These are phyloP conservation scores for Sus cebifrons DNA, from an alignment of 2,797 vertebrate genomes.

Conservation along the genomic window DNA sequence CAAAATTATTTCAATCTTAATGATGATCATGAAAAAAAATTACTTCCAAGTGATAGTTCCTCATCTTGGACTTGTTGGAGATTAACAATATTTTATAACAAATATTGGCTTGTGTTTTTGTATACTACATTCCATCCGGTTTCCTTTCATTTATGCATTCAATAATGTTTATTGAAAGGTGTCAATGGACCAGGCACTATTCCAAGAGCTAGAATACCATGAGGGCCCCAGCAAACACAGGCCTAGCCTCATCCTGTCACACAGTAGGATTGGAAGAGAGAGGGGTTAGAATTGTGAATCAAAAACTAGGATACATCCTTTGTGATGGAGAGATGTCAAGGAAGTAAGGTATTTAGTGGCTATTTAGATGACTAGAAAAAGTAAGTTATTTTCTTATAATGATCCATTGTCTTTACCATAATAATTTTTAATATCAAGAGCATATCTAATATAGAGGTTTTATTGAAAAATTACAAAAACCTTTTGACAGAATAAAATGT, in stretches of 20 bases:
- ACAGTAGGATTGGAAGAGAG: neutral
- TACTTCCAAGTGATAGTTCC: neutral
- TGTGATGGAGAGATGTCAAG: neutral
- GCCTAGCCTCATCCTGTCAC: neutral
- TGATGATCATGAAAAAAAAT: neutral
- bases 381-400: neutral
- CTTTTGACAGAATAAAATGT: neutral
- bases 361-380: neutral
- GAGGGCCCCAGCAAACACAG: neutral
- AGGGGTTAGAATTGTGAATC: neutral
- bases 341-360: neutral
- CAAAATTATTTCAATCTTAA: neutral
- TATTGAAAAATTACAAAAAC: neutral
- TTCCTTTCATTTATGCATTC: neutral
- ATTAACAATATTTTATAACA: neutral
- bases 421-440: neutral
- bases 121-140: neutral
- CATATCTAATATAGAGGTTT: neutral
- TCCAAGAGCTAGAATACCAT: neutral
- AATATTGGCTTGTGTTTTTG: neutral
- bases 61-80: neutral
- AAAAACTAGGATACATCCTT: neutral
- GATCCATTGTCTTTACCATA: neutral
- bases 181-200: neutral
- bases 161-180: neutral